Evolutionary conservation across 2,797 vertebrate species (phyloP).

Genomic region (Oreochromis grahami): DNA sequence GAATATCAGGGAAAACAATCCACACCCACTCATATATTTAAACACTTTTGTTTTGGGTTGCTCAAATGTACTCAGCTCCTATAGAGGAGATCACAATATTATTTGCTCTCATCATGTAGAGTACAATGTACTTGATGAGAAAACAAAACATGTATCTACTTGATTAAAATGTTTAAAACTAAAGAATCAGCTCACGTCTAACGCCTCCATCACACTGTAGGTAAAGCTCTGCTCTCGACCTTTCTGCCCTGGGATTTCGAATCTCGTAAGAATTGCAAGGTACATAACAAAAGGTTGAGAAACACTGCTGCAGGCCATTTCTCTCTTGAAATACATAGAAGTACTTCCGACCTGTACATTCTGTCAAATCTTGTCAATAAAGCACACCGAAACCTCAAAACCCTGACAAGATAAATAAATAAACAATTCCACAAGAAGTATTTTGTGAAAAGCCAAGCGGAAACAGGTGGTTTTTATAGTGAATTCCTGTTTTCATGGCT

Average conservation of each 20-base stretch:
- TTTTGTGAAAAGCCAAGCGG: background rate
- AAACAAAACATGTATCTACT: background rate
- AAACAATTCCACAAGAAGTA: background rate
- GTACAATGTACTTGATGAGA: background rate
- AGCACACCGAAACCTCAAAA: background rate
- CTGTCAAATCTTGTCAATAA: background rate
- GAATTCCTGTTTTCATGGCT: conserved; percentile 58
- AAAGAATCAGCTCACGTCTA: background rate
- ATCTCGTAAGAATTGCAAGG: conserved; percentile 4
- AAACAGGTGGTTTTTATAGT: conserved; percentile 8
- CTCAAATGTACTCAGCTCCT: background rate
- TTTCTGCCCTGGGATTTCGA: background rate
- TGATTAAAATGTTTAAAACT: conserved; percentile 11
- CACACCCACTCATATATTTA: conserved; percentile 28
- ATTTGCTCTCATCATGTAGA: background rate
- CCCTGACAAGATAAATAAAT: background rate
- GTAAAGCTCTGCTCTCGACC: conserved; percentile 19
- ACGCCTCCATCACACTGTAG: conserved; percentile 25
- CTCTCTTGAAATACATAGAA: conserved; percentile 17
- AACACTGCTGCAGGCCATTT: conserved; percentile 13
- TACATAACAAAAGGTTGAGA: conserved; percentile 9
- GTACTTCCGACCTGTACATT: background rate
- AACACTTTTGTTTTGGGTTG: conserved; percentile 1
- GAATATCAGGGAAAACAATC: background rate
- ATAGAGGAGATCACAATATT: background rate